Conservation (phyloP, 2,797 vertebrate species). For the Lemur catta region DNA sequence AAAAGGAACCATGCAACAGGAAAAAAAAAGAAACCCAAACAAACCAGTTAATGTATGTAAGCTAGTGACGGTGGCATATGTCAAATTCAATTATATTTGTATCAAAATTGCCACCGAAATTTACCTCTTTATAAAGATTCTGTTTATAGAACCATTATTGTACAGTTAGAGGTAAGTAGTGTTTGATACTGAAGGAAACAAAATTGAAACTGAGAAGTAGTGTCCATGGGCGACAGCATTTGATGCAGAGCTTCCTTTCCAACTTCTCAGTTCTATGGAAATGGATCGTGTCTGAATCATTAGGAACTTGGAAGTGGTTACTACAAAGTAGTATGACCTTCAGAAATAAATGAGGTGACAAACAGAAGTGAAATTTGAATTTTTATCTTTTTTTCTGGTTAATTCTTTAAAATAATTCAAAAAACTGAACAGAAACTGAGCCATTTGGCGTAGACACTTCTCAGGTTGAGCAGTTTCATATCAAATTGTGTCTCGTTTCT, state of each 20-base stretch:
- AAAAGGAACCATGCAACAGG: background rate
- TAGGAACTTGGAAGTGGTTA: background rate
- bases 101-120: too few relatives aligned
- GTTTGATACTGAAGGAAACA: background rate
- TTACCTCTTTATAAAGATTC: background rate
- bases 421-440: background rate
- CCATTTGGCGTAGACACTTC: background rate
- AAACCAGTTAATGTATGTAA: background rate
- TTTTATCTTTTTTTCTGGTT: background rate
- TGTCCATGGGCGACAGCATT: fast-evolving
- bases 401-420: background rate
- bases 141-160: background rate
- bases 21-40: too few relatives aligned
- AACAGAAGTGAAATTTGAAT: background rate
- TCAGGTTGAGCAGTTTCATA: background rate
- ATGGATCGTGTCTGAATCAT: background rate
- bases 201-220: background rate
- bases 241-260: background rate
- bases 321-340: background rate
- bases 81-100: background rate
- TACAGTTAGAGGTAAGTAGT: background rate
- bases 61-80: fast-evolving
- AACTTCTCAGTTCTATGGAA: background rate
- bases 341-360: background rate
- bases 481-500: background rate